Evolutionary conservation across 1,140 invertebrate species (phyloP).

Genomic region (Patella vulgata): DNA sequence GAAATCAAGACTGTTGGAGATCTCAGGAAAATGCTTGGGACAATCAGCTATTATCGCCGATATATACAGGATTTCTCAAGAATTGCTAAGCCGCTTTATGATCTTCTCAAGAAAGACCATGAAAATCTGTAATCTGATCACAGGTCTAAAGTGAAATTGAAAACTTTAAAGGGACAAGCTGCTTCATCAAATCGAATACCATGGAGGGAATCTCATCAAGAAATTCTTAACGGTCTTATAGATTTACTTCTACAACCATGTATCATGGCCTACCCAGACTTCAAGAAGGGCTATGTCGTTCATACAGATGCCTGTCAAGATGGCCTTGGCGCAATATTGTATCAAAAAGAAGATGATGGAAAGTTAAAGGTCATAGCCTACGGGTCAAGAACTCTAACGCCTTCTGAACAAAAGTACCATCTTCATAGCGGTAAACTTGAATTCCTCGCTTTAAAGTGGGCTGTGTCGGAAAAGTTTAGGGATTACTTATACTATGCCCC

Average conservation of each 20-base stretch:
- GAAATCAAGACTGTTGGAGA: slow-evolving; percentile 53
- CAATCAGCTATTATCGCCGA: slow-evolving; percentile 62
- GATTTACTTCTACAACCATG: slow-evolving; percentile 1
- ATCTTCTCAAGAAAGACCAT: slow-evolving; percentile 40
- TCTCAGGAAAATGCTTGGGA: slow-evolving; percentile 66
- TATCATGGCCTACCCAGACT: slow-evolving; percentile 7
- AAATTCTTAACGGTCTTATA: slow-evolving; percentile 6
- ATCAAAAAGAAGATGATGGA: slow-evolving; percentile 50
- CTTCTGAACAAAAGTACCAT: slow-evolving; percentile 26
- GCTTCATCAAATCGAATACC: slow-evolving; percentile 3
- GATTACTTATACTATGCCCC: slow-evolving; percentile 12
- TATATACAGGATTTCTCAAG: slow-evolving; percentile 61
- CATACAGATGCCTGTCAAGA: slow-evolving; percentile 8
- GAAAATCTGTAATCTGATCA: too few species aligned
- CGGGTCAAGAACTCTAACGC: slow-evolving; percentile 29
- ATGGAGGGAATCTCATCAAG: slow-evolving; percentile 1
- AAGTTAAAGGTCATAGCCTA: too few species aligned
- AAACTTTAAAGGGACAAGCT: too few species aligned
- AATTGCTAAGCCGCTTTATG: slow-evolving; percentile 12
- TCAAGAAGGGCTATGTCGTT: neutral
- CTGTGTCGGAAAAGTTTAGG: slow-evolving; percentile 15
- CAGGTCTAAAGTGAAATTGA: too few species aligned
- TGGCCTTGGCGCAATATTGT: slow-evolving; percentile 64
- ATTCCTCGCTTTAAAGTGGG: too few species aligned
- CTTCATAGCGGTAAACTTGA: too few species aligned